Evolutionary conservation across 2,113 vertebrate species (phyloP), one percentile per base, ranked within the genome.

Genomic region (Pantherophis guttatus): DNA sequence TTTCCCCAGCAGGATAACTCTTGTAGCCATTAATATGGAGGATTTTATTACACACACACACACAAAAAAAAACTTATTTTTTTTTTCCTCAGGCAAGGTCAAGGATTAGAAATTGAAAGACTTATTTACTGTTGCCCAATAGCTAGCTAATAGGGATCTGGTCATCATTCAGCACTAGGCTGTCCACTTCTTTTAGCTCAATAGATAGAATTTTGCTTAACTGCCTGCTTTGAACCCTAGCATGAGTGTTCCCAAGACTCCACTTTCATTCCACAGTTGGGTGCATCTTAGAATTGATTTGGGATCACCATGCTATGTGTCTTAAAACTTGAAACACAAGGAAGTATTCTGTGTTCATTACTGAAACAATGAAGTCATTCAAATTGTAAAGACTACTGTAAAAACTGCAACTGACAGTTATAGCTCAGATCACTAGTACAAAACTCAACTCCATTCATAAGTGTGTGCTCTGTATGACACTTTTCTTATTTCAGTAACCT

Each of bases 401-500:
- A 33, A 33, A 13, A 70, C 29, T 70, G 70, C 19, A 81, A 39
- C 33, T 3, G 6, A 81, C 19, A 88, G 29, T 21, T n/a, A 88
- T 17, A 88, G 15, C 17, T 55, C 52, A 54, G 3, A 29, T 88
- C 52, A 39, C 70, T 39, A 81, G 70, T 62, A 92, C 90, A 95
- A n/a, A 92, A 93, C 93, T 5, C 93, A 0, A 0, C 26, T 96
- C 91, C 86, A 93, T 85, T 92, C 94, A 94, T 93, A 94, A 12
- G 39, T 93, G 54, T 54, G 93, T 15, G 88, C 19, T 91, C 0
- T 87, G 44, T 95, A 75, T 95, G 91, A 39, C 75, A 9, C 21
- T n/a, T 39, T 48, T 15, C n/a, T 50, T 53, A 23, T 93, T 95
- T 88, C 91, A 94, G 15, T 89, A 96, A 91, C 94, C 90, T 89